Evolutionary conservation across 1,140 invertebrate species (phyloP), one percentile per base, ranked within the genome.

Genomic region (Nautilus pompilius): DNA sequence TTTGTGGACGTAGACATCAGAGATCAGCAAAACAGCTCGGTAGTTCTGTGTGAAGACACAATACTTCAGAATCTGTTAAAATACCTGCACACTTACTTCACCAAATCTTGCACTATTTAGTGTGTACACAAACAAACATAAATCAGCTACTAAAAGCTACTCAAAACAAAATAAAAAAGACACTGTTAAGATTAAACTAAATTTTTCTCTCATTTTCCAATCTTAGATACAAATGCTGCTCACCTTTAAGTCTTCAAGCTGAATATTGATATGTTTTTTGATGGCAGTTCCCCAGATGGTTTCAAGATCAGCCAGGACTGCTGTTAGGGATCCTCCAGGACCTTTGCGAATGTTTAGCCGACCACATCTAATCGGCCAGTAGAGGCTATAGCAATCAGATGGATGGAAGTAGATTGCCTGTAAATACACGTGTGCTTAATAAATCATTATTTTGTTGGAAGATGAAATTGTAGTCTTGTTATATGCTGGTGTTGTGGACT

Each of bases 1-100:
- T 17, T 88, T 89, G 60, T 93, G 87, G 69, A 92, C 91, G 80
- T 95, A 97, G 71, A 96, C 90, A 84, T 96, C 94, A 33, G 94
- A 92, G 71, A 97, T 89, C 51, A 98, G 86, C 2, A 97, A 83
- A 1, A 97, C 91, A 51, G 90, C 93, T 79, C 90, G 88, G 79
- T 94, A 95, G 71, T 90, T 87, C 82, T 87, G 74, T n/a, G n/a
- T n/a, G n/a, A n/a, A n/a, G n/a, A n/a, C n/a, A n/a, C n/a, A n/a
- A n/a, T n/a, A n/a, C n/a, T n/a, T n/a, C n/a, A n/a, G n/a, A n/a
- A n/a, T n/a, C n/a, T n/a, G n/a, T n/a, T n/a, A n/a, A n/a, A n/a
- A n/a, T n/a, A n/a, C n/a, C n/a, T n/a, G n/a, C n/a, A n/a, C n/a
- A n/a, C n/a, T n/a, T n/a, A n/a, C n/a, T n/a, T n/a, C n/a, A n/a